Evolutionary conservation across 2,888 invertebrate species (phyloP).

Genomic region (Drosophila nigritarsus): DNA sequence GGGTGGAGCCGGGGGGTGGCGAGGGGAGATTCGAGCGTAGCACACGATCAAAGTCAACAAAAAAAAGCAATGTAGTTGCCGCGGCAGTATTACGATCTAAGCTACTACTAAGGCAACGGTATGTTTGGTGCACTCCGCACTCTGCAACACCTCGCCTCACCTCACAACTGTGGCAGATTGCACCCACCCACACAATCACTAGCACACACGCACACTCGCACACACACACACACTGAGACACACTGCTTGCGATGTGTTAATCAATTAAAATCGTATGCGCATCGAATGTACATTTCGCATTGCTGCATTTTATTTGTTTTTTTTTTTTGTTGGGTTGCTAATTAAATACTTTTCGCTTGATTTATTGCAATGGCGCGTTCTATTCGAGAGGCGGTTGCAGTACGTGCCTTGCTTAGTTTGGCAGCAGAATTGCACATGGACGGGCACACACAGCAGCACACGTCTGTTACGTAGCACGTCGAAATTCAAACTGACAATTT

Average conservation of each 20-base stretch:
- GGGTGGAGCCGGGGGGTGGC: not conserved
- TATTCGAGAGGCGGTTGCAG: conserved; percentile 25
- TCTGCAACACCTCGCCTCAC: conserved; percentile 13
- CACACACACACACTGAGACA: conserved; percentile 7
- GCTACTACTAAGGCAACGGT: conserved; percentile 35
- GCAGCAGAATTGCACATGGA: conserved; percentile 26
- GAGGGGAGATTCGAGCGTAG: conserved; percentile 7
- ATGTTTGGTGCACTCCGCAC: conserved; percentile 25
- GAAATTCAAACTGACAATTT: conserved; percentile 26
- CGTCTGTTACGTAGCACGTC: conserved; percentile 33
- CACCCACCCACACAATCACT: conserved; percentile 14
- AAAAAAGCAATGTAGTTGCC: conserved; percentile 62
- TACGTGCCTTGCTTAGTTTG: conserved; percentile 59
- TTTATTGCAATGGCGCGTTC: conserved; percentile 43
- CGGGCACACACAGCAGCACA: conserved; percentile 30
- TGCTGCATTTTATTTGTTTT: conserved; percentile 37
- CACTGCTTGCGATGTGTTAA: conserved; percentile 60
- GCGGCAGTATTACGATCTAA: conserved; percentile 49
- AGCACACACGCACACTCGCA: conserved; percentile 35
- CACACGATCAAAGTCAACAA: conserved; percentile 70
- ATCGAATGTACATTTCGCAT: conserved; percentile 56
- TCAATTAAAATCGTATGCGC: conserved; percentile 61
- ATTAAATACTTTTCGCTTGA: conserved; percentile 50
- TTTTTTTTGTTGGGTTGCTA: conserved; percentile 35
- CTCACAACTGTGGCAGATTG: conserved; percentile 6